Conservation (phyloP, 2,888 invertebrate species). For the Daptonema setosum region DNA sequence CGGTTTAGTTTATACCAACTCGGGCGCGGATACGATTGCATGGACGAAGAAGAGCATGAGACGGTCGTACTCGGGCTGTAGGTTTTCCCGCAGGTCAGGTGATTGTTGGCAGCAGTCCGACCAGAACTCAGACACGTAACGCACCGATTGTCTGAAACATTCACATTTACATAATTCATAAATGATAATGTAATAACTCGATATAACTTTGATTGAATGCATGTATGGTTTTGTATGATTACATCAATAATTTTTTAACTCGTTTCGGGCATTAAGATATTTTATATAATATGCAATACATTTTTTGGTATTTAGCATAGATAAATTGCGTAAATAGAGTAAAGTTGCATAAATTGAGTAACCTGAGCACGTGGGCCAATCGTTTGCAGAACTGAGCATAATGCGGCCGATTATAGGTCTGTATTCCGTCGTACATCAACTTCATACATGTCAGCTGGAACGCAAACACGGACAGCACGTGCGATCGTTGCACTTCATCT, state of each 20-base stretch:
- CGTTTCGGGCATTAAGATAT: too few species aligned
- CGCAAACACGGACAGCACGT: conserved; percentile 18
- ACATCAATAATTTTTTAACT: too few species aligned
- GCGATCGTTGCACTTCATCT: not conserved
- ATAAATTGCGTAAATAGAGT: too few species aligned
- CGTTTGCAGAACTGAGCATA: conserved; percentile 20
- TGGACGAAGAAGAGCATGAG: conserved; percentile 17
- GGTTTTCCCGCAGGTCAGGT: conserved; percentile 5
- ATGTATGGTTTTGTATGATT: too few species aligned
- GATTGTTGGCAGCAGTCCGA: conserved; percentile 3
- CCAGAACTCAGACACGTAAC: conserved; percentile 18
- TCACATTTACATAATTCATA: not conserved
- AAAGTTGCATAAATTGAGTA: too few species aligned
- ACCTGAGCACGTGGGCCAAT: conserved; percentile 19
- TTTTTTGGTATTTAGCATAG: too few species aligned
- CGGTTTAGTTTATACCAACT: not conserved
- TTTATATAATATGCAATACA: too few species aligned
- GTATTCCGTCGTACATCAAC: conserved; percentile 19
- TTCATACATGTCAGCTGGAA: conserved; percentile 13
- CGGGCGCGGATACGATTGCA: conserved; percentile 15
- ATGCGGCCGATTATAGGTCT: conserved; percentile 14
- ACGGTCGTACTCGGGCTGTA: conserved; percentile 22
- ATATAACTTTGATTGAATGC: too few species aligned
- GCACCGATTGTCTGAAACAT: conserved; percentile 15
- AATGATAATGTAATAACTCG: too few species aligned